These are phyloP conservation scores for Nyctalus aviator DNA, from an alignment of 2,797 vertebrate species.

Conservation along the genomic window DNA sequence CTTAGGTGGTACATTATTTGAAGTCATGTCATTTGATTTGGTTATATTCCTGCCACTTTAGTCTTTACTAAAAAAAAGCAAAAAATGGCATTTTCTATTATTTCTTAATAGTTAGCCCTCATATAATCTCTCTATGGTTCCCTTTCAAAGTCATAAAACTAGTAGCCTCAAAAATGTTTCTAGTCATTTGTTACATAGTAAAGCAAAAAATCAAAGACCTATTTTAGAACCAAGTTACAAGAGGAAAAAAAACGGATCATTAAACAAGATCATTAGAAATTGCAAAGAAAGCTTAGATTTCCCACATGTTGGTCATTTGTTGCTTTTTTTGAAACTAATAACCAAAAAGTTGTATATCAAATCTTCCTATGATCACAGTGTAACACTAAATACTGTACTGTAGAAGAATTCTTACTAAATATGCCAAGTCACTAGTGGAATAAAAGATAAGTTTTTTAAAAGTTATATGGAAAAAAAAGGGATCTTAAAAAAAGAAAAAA, in stretches of 20 bases:
- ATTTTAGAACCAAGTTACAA: constrained; percentile 63
- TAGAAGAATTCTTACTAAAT: not conserved
- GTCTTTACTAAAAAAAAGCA: not conserved
- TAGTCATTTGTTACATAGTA: constrained; percentile 43
- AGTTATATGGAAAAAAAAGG: not conserved
- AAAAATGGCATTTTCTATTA: not conserved
- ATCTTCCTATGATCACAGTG: not conserved
- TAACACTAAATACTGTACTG: not conserved
- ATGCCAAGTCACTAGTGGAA: not conserved
- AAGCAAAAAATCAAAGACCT: constrained; percentile 61
- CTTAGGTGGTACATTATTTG: not conserved
- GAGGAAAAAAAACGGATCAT: not conserved
- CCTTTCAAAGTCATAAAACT: constrained; percentile 51
- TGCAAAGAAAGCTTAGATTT: not conserved
- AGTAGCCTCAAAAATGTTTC: not conserved
- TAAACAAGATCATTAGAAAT: constrained; percentile 49
- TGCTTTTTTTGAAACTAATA: constrained; percentile 42
- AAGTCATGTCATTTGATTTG: not conserved
- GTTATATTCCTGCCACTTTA: not conserved
- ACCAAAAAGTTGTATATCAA: not conserved
- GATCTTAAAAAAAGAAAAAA: not conserved
- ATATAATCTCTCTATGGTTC: not conserved
- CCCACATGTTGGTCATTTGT: not conserved
- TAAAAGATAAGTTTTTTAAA: not conserved
- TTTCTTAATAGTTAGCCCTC: not conserved